phyloP scores from a whole-genome alignment of 1,140 invertebrate species.

The Liolophura sinensis region DNA sequence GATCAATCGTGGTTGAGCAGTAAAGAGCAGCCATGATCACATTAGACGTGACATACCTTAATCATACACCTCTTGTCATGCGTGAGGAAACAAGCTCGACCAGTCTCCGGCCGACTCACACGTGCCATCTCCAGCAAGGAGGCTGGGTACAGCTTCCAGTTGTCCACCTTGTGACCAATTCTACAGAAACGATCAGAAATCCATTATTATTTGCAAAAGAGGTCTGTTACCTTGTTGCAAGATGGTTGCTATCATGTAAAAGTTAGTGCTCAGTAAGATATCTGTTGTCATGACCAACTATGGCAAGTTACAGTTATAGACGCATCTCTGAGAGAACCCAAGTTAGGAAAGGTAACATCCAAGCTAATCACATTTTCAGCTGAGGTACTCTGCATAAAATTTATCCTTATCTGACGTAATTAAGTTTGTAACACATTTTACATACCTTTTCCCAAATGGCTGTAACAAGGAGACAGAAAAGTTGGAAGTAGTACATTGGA shows the following conservation, averaged over 20 bases:
- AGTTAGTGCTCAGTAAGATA: too few species aligned
- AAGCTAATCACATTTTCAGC: too few species aligned
- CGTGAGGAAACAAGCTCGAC: slow-evolving; percentile 64
- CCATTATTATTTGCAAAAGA: too few species aligned
- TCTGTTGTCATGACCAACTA: too few species aligned
- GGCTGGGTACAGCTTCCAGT: slow-evolving; percentile 62
- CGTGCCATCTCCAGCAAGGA: slow-evolving; percentile 62
- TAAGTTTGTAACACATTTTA: background rate
- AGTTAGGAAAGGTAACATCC: too few species aligned
- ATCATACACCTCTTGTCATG: slow-evolving; percentile 62
- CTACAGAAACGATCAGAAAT: slow-evolving; percentile 9
- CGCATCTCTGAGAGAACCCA: too few species aligned
- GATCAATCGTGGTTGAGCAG: background rate
- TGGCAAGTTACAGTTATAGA: too few species aligned
- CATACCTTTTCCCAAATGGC: slow-evolving; percentile 65
- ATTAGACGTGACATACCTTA: slow-evolving; percentile 38
- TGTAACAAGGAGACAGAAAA: slow-evolving; percentile 41
- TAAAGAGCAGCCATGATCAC: background rate
- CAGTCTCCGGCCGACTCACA: slow-evolving; percentile 53
- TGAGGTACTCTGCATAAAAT: too few species aligned
- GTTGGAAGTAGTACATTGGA: background rate
- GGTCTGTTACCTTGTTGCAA: too few species aligned
- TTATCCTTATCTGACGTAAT: too few species aligned
- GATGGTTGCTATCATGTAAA: too few species aligned
- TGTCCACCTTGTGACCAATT: slow-evolving; percentile 61